A percentile compares a stretch with the other conserved stretches of the same genome.
Conservation (phyloP, 2,888 invertebrate genomes). For the Azorinus chamasolen region DNA sequence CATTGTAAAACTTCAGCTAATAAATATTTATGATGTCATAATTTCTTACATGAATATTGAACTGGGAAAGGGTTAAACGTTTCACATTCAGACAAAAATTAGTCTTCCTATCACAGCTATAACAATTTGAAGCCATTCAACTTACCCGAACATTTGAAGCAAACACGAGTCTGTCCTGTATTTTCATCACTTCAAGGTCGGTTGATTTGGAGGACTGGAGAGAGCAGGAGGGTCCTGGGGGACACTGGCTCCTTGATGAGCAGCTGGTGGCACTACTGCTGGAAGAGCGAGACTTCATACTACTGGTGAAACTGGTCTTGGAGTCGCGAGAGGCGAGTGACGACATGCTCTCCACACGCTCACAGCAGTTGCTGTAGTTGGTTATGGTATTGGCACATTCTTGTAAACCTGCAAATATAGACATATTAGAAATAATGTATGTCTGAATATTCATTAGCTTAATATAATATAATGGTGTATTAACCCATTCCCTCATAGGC, state of each 20-base stretch:
- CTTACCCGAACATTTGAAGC: constrained; percentile 79
- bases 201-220: constrained; percentile 67
- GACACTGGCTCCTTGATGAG: constrained; percentile 58
- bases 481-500: no score
- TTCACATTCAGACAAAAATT: no score
- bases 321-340: constrained; percentile 73
- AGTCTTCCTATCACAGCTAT: no score
- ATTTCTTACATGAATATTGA: no score
- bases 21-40: no score
- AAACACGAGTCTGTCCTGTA: constrained; percentile 83
- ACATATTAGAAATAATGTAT: no score
- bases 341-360: constrained; percentile 74
- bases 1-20: no score
- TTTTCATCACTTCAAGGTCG: constrained; percentile 81
- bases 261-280: constrained; percentile 56
- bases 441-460: no score
- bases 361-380: constrained; percentile 78
- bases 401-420: constrained; percentile 64
- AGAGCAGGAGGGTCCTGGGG: constrained; percentile 50
- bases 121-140: no score
- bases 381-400: constrained; percentile 77
- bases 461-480: no score
- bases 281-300: constrained; percentile 55
- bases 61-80: no score
- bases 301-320: constrained; percentile 50